phyloP scores from a whole-genome alignment of 1,140 invertebrate species.

The Asobara japonica region DNA sequence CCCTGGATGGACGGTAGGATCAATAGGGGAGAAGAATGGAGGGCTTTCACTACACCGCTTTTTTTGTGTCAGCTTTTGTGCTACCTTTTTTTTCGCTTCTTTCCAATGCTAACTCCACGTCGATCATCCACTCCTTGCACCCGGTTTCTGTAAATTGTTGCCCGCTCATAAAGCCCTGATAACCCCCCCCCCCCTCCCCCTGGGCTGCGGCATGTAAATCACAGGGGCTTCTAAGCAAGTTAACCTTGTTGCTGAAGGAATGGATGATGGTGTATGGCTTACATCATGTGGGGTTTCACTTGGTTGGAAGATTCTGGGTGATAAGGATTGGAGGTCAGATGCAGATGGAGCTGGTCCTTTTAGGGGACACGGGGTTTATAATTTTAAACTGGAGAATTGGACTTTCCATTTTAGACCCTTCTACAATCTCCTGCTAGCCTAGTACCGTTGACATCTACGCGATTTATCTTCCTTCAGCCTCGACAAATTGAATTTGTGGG shows the following conservation, averaged over 20 bases:
- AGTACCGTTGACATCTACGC: slow-evolving; percentile 64
- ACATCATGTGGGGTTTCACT: neutral
- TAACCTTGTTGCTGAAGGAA: neutral
- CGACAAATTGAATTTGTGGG: slow-evolving; percentile 50
- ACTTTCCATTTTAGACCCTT: neutral
- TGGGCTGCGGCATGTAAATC: slow-evolving; percentile 27
- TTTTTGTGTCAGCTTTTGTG: slow-evolving; percentile 3
- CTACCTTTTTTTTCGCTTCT: slow-evolving; percentile 30
- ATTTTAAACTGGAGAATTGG: slow-evolving; percentile 12
- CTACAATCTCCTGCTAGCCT: slow-evolving; percentile 45
- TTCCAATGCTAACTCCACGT: slow-evolving; percentile 58
- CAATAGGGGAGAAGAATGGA: neutral
- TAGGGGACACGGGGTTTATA: neutral
- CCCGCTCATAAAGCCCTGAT: slow-evolving; percentile 58
- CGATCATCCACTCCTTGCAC: slow-evolving; percentile 64
- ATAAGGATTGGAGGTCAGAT: neutral
- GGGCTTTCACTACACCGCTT: neutral
- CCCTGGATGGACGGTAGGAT: too few species aligned
- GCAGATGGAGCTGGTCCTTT: neutral
- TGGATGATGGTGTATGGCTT: neutral
- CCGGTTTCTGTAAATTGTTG: slow-evolving; percentile 60
- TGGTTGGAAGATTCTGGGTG: neutral
- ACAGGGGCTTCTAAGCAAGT: neutral
- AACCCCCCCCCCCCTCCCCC: too few species aligned
- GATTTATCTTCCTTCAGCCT: slow-evolving; percentile 64